A percentile compares a stretch with the other conserved stretches of the same genome.
phyloP scores from a whole-genome alignment of 2,113 vertebrate genomes.

The Dipodomys spectabilis region DNA sequence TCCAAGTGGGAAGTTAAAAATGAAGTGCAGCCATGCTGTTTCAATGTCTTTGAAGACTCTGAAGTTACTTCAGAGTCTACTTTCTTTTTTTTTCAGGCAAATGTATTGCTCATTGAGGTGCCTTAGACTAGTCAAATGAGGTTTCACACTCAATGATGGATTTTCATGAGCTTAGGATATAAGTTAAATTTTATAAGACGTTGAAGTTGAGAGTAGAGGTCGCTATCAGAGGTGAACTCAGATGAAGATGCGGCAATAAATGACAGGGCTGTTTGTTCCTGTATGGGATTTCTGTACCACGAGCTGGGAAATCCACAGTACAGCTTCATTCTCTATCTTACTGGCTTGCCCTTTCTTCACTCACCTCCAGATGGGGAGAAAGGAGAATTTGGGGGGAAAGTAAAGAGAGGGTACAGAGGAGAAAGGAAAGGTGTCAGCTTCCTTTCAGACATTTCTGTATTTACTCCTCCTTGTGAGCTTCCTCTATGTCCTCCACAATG shows the following conservation, averaged over 20 bases:
- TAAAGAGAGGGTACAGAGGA: rapidly evolving
- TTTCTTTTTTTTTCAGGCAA: conserved; percentile 40
- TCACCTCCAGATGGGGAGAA: not conserved
- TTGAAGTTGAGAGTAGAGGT: not conserved
- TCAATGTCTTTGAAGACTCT: conserved; percentile 6
- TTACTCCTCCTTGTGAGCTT: not conserved
- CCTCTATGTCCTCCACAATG: not conserved
- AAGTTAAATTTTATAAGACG: not conserved
- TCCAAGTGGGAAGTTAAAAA: conserved; percentile 5
- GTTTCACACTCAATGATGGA: not conserved
- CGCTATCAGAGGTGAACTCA: not conserved
- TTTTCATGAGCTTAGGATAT: conserved; percentile 1
- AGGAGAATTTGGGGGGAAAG: not conserved
- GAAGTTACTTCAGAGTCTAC: not conserved
- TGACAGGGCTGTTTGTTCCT: not conserved
- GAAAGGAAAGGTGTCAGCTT: not conserved
- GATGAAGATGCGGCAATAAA: not conserved
- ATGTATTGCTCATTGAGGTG: conserved; percentile 1
- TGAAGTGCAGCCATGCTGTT: not conserved
- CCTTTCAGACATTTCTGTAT: not conserved
- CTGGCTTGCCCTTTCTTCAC: not conserved
- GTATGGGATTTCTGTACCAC: rapidly evolving
- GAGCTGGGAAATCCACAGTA: not conserved
- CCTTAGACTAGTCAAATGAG: not conserved
- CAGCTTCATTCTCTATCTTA: not conserved